Evolutionary conservation across 1,140 invertebrate species (phyloP).

Genomic region (Drosophila ananassae): DNA sequence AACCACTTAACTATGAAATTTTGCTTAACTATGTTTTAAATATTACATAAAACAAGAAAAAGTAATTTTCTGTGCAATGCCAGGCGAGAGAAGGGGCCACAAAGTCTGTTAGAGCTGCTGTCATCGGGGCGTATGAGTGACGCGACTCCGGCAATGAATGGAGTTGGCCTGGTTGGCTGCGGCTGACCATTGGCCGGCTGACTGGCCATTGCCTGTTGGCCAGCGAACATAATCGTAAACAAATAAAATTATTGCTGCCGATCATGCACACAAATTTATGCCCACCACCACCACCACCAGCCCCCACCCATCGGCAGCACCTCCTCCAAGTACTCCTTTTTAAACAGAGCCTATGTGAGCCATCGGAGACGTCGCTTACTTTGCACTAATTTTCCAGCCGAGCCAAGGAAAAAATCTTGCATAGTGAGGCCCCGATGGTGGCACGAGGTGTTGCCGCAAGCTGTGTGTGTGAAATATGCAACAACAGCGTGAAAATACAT

Average conservation of each 20-base stretch:
- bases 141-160: slow-evolving; percentile 51
- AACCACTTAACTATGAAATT: no score
- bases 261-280: slow-evolving; percentile 82
- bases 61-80: slow-evolving; percentile 13
- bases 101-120: slow-evolving; percentile 57
- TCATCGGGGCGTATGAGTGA: slow-evolving; percentile 82
- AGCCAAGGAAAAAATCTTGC: slow-evolving; percentile 18
- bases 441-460: slow-evolving; percentile 75
- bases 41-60: neutral
- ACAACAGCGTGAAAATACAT: slow-evolving; percentile 80
- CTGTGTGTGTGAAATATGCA: slow-evolving; percentile 81
- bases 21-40: neutral
- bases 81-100: slow-evolving; percentile 50
- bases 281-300: slow-evolving; percentile 36
- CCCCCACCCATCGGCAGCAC: slow-evolving; percentile 6
- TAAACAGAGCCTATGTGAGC: slow-evolving; percentile 16
- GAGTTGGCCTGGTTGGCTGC: slow-evolving; percentile 21
- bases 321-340: neutral
- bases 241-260: slow-evolving; percentile 83
- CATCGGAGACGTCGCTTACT: slow-evolving; percentile 46
- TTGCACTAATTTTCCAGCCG: slow-evolving; percentile 75
- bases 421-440: slow-evolving; percentile 2
- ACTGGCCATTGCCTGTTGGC: slow-evolving; percentile 72
- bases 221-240: slow-evolving; percentile 82
- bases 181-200: slow-evolving; percentile 19